Base-by-base conservation (phyloP, 2,113 vertebrate species). In the Tyto alba region DNA sequence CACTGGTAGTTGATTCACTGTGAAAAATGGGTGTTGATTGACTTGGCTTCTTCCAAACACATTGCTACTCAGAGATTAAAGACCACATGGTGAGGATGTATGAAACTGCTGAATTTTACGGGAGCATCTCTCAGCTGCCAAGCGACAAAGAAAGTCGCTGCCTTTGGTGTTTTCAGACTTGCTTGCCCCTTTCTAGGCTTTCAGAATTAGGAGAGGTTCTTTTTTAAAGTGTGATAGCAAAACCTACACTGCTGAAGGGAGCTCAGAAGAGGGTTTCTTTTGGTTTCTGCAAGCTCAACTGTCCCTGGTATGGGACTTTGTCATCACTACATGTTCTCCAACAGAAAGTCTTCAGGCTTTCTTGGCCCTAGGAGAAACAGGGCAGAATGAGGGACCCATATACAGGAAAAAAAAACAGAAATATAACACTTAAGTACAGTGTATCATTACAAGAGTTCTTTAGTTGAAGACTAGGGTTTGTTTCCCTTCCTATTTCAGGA, bases 21-120 rank as follows among this genome's bases (percentile, higher is more conserved):
- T 87, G 76, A 93, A 78, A 92, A 92, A 86, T 13, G 66, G 48
- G 83, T 93, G 94, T 96, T 95, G 96, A 95, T 95, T 96, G 90
- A 73, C 77, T 87, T 92, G 88, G 92, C 94, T 90, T 68, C 92
- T 74, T 89, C 89, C 57, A 78, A 93, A 68, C 63, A 81, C 25
- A 29, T n/a, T 52, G 22, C 73, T 91, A 64, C 60, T 34, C 80
- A n/a, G 76, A 79, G 69, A 93, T 75, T 81, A 68, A 88, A 92
- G 80, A 86, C 72, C 86, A 93, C 69, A 53, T 87, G 90, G 83
- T 2, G 7, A 89, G 57, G 73, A 75, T 66, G 57, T 45, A 73
- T 13, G 59, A 73, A 75, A 87, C 32, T 50, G 40, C 15, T 50
- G 48, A 92, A 60, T 91, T 63, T 72, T 68, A 27, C 11, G 45